These are phyloP conservation scores for Perithous albicinctus DNA, from an alignment of 2,888 invertebrate genomes.

Conservation along the genomic window DNA sequence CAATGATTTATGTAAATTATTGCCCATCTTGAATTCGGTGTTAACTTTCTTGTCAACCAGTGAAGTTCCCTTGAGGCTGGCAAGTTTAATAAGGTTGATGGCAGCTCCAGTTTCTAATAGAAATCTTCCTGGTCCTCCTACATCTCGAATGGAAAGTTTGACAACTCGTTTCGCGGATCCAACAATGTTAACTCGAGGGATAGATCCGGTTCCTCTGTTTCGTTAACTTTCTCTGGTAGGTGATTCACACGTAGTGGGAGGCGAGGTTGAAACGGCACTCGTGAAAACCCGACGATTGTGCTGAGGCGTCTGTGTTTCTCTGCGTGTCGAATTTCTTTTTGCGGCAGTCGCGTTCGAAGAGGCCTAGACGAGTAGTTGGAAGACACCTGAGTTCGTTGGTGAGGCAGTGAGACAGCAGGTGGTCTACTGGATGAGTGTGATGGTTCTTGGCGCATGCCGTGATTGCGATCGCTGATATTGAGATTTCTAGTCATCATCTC, in stretches of 20 bases:
- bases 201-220: too few species aligned
- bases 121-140: constrained; percentile 26
- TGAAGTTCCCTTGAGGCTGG: neutral
- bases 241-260: too few species aligned
- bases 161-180: constrained; percentile 20
- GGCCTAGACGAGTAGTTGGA: too few species aligned
- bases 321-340: too few species aligned
- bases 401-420: neutral
- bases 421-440: neutral
- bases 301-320: too few species aligned
- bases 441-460: too few species aligned
- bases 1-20: neutral
- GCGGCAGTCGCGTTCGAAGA: too few species aligned
- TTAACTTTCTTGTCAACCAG: neutral
- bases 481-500: constrained; percentile 21
- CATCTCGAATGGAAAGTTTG: constrained; percentile 19
- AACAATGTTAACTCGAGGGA: constrained; percentile 21
- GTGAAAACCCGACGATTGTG: too few species aligned
- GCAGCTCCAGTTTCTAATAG: constrained; percentile 14
- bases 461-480: neutral
- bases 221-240: too few species aligned
- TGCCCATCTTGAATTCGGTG: neutral
- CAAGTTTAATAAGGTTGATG: neutral
- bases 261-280: too few species aligned
- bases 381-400: neutral